A percentile compares a stretch with the other conserved stretches of the same genome.
Conservation (phyloP, 35 echinoderm and acorn worm species). For the Heliocidaris tuberculata region DNA sequence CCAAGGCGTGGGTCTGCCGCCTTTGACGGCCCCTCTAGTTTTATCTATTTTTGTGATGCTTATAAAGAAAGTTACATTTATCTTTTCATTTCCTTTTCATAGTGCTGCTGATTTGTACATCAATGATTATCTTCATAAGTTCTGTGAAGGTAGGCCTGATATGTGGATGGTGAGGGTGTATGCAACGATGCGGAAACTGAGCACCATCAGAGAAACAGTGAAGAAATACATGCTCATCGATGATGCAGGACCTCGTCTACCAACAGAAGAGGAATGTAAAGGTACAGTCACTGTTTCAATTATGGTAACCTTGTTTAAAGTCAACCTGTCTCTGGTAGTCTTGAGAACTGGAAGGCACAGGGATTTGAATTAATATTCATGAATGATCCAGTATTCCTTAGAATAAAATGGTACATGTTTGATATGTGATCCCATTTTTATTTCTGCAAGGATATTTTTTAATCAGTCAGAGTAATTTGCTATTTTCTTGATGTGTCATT, state of each 20-base stretch:
- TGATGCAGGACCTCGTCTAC: not conserved
- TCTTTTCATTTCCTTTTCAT: not conserved
- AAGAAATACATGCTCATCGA: constrained; percentile 40
- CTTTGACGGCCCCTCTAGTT: no score
- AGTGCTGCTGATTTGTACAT: constrained; percentile 91
- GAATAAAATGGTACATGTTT: not conserved
- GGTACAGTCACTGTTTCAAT: no score
- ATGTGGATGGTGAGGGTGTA: constrained; percentile 43
- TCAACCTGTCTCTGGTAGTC: no score
- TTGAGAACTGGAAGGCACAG: no score
- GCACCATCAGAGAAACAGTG: constrained; percentile 17
- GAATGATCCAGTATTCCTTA: not conserved
- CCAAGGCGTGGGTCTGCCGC: no score
- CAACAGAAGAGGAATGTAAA: not conserved
- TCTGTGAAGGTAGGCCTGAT: not conserved
- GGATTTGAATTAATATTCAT: not conserved
- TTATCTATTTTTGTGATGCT: no score
- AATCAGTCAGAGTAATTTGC: not conserved
- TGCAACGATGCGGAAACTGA: constrained; percentile 33
- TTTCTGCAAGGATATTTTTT: not conserved
- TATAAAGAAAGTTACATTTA: not conserved
- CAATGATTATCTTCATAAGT: constrained; percentile 59
- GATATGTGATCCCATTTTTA: not conserved
- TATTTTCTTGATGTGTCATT: not conserved
- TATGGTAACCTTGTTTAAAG: no score